Evolutionary conservation across 2,797 vertebrate species (phyloP), one percentile per base, ranked within the genome.

Genomic region (Catharus ustulatus): DNA sequence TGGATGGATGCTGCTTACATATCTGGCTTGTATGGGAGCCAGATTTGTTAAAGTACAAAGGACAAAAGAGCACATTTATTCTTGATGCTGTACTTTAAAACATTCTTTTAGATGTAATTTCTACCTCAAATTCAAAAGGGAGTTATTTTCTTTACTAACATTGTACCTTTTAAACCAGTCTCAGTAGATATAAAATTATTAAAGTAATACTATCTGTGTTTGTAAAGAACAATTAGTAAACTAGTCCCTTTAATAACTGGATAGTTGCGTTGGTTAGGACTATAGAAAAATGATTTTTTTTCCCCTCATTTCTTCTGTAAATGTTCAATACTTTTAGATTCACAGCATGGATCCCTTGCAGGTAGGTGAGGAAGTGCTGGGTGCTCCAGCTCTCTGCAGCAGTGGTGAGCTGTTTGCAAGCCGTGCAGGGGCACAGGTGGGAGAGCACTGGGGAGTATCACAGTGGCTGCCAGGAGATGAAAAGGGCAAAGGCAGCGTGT

Each of bases 401-500:
- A 67, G 34, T 10, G 27, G 7, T 62, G 54, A 83, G 32, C 46
- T 52, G 10, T 24, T 59, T 9, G 0, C 26, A 40, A 43, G 42
- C 32, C 15, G 6, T 21, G n/a, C 80, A 38, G 38, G 46, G 23
- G 11, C 14, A 6, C 15, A 78, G 88, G 62, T 83, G 57, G 62
- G 51, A 49, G 63, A 26, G 43, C 38, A 2, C 61, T 6, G 59
- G 40, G 20, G 8, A 40, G 13, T 12, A 66, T 14, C 45, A 16
- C 1, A 1, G 18, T 21, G 26, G 23, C 42, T 91, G 71, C 78
- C 74, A 42, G 67, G 48, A 64, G 45, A 45, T 63, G 22, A 48
- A 57, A 83, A 43, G 26, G 45, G 36, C 0, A 4, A 63, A 21
- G 36, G 24, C 40, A 34, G 61, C 0, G 0, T 30, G 17, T 29